Conservation (phyloP, 2,888 invertebrate species). For the Chymomyza caudatula region DNA sequence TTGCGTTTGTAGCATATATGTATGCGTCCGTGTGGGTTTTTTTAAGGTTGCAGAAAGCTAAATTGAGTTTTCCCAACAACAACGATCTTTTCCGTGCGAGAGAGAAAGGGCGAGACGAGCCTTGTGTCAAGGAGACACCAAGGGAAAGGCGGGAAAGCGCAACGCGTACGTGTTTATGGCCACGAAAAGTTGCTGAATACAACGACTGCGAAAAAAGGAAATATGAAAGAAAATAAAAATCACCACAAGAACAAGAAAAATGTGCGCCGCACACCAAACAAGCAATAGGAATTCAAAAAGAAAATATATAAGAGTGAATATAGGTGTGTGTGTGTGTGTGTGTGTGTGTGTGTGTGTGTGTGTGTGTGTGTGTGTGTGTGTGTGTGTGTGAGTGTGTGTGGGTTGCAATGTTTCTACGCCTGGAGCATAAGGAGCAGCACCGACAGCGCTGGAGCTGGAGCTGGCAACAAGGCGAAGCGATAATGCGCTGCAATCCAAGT, state of each 20-base stretch:
- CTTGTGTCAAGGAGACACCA: slow-evolving; percentile 39
- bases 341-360: slow-evolving; percentile 11
- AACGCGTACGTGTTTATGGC: slow-evolving; percentile 68
- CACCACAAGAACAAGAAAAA: slow-evolving; percentile 32
- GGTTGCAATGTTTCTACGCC: neutral
- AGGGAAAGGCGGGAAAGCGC: slow-evolving; percentile 44
- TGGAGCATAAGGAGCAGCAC: neutral
- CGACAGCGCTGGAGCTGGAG: slow-evolving; percentile 24
- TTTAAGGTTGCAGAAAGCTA: slow-evolving; percentile 67
- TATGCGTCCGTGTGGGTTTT: slow-evolving; percentile 14
- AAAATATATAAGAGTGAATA: neutral
- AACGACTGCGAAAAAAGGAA: slow-evolving; percentile 12
- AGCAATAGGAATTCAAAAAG: slow-evolving; percentile 32
- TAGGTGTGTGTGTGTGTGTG: slow-evolving; percentile 2
- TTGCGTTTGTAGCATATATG: slow-evolving; percentile 11
- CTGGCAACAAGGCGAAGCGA: slow-evolving; percentile 31
- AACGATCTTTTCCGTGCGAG: slow-evolving; percentile 38
- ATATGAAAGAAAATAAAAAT: slow-evolving; percentile 6
- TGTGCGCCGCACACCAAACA: slow-evolving; percentile 24
- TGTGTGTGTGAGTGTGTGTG: slow-evolving; percentile 1
- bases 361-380: slow-evolving; percentile 11
- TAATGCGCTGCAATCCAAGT: slow-evolving; percentile 29
- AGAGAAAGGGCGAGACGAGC: neutral
- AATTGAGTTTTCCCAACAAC: slow-evolving; percentile 67
- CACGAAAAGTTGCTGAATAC: slow-evolving; percentile 64